Percentiles rank a stretch among this genome's conserved stretches.
phyloP scores from a whole-genome alignment of 2,113 vertebrate genomes.

The Pipra filicauda region DNA sequence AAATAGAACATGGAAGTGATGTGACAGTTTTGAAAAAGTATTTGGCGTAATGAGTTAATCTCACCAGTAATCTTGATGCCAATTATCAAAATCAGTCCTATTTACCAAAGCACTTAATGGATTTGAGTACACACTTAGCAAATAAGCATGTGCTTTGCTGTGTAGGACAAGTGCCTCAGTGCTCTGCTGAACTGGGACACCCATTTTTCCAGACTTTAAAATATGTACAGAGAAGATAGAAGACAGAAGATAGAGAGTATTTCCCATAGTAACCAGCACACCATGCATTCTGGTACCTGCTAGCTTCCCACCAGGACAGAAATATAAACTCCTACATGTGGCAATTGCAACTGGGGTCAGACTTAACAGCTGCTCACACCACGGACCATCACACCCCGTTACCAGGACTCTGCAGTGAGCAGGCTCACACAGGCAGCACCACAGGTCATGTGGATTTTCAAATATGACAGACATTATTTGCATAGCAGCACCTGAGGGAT shows the following conservation, averaged over 20 bases:
- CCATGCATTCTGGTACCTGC: neutral
- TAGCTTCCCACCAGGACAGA: neutral
- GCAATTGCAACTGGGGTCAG: neutral
- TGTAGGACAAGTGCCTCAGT: neutral
- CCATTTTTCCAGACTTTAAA: neutral
- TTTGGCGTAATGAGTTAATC: neutral
- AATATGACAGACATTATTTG: neutral
- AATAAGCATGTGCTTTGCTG: neutral
- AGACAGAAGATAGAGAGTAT: neutral
- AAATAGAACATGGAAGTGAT: neutral
- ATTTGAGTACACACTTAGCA: neutral
- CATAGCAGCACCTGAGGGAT: neutral
- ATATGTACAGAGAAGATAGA: neutral
- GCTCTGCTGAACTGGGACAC: neutral
- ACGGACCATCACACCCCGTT: neutral
- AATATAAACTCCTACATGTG: rapidly evolving
- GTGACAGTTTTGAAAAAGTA: neutral
- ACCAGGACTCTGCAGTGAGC: neutral
- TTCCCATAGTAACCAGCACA: neutral
- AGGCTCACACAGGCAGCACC: neutral
- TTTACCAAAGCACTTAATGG: neutral
- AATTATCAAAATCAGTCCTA: neutral
- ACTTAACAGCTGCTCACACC: neutral
- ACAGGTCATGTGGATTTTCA: rapidly evolving
- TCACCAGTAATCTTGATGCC: neutral